Evolutionary conservation across 2,113 vertebrate species (phyloP), one percentile per base, ranked within the genome.

Genomic region (Speoplatyrhinus poulsoni): DNA sequence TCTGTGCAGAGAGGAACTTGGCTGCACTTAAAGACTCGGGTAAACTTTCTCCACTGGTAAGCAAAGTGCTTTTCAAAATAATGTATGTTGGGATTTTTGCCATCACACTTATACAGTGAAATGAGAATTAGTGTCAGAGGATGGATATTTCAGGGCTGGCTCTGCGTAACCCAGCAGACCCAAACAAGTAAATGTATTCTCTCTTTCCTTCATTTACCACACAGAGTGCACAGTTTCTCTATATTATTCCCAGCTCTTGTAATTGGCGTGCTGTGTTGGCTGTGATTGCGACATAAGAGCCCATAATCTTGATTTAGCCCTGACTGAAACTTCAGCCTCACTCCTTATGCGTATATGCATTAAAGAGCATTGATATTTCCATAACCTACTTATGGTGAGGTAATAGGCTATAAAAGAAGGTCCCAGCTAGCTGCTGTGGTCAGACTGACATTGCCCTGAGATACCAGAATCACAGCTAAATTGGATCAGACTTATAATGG

Each of bases 341-440:
- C 77, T 79, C 72, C 81, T 73, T 65, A 67, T 62, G 19, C 71
- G 67, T 72, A 80, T 60, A 47, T 71, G 56, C 56, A 58, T 84
- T 72, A 79, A 73, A 78, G 80, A 83, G 68, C 79, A 72, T 74
- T 91, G 90, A 92, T 91, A 93, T 93, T 93, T 93, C 90, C 87
- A 91, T 92, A 92, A 92, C 91, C 92, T 78, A 62, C 79, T 78
- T 76, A 79, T 74, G 71, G 66, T 91, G 90, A 92, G 81, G 89
- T 92, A 90, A 92, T 79, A 61, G 65, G 80, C 90, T 91, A 89
- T 87, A 91, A 90, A 79, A 50, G 79, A 87, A 81, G 69, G 70
- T 70, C 75, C 68, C 69, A 71, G 73, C 77, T 84, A 85, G 88
- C 92, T 92, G 91, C 92, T 93, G 92, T 88, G 82, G 76, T 60